Conservation (phyloP, 2,797 vertebrate genomes). For the Anguilla obscura region DNA sequence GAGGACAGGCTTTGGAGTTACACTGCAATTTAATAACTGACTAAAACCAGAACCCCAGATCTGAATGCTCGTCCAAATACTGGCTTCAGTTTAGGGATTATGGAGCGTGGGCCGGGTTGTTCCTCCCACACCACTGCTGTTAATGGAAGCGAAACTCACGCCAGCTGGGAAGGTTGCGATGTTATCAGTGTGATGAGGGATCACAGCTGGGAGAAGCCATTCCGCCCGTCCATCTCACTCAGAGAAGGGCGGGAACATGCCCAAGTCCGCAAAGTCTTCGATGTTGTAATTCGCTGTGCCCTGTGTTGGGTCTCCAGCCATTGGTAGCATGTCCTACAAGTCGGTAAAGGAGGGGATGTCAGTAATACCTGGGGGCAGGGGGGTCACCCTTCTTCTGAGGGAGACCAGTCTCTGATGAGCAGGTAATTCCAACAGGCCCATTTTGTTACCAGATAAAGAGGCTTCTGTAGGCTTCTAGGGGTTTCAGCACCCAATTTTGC, state of each 20-base stretch:
- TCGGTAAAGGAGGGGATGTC: slow-evolving; percentile 41
- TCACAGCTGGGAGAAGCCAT: neutral
- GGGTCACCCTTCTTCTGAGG: neutral
- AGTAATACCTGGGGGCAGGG: slow-evolving; percentile 12
- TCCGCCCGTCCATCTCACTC: slow-evolving; percentile 72
- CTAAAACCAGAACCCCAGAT: neutral
- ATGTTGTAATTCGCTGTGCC: slow-evolving; percentile 99
- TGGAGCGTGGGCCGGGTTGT: neutral
- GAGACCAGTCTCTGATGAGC: neutral
- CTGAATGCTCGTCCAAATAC: slow-evolving; percentile 1
- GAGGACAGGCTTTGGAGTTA: neutral
- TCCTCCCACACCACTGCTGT: neutral
- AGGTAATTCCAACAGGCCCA: neutral
- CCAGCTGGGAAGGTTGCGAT: neutral
- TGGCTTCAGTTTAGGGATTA: neutral
- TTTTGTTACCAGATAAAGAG: neutral
- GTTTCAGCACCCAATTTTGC: neutral
- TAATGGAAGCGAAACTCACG: neutral
- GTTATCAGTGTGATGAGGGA: neutral
- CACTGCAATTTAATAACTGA: neutral
- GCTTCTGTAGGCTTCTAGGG: neutral
- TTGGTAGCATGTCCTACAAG: slow-evolving; percentile 94
- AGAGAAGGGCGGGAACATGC: slow-evolving; percentile 98
- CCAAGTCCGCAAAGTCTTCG: slow-evolving; percentile 97
- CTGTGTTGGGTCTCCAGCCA: slow-evolving; percentile 95